Conservation (phyloP, 2,888 invertebrate genomes). For the Cheilosia vulpina region DNA sequence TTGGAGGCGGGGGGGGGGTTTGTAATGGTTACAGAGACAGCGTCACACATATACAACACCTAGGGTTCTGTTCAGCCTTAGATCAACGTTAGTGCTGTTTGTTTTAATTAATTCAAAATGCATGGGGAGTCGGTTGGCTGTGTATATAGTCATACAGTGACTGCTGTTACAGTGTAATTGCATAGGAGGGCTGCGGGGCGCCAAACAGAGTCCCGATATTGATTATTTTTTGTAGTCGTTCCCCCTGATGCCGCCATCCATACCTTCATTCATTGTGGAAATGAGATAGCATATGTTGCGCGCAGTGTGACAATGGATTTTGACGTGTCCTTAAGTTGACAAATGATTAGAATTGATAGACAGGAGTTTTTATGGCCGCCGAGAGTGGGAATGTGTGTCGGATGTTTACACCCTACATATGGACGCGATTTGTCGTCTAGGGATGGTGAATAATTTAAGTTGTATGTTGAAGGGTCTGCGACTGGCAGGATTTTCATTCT, state of each 20-base stretch:
- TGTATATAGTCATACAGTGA: slow-evolving; percentile 23
- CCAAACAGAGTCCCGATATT: slow-evolving; percentile 34
- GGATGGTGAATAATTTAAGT: slow-evolving; percentile 51
- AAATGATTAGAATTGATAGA: slow-evolving; percentile 69
- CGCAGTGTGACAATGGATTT: slow-evolving; percentile 62
- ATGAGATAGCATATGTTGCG: slow-evolving; percentile 54
- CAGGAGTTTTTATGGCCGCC: slow-evolving; percentile 51
- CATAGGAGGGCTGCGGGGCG: slow-evolving; percentile 44
- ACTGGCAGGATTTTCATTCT: slow-evolving; percentile 10
- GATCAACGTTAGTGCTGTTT: slow-evolving; percentile 71
- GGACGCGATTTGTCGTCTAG: slow-evolving; percentile 13
- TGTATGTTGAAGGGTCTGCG: slow-evolving; percentile 17
- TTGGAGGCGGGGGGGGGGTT: slow-evolving; percentile 22
- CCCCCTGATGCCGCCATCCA: not conserved
- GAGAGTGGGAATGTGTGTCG: slow-evolving; percentile 2
- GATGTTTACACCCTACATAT: not conserved
- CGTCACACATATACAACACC: slow-evolving; percentile 62
- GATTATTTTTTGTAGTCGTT: slow-evolving; percentile 35
- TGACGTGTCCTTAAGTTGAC: slow-evolving; percentile 72
- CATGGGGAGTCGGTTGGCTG: slow-evolving; percentile 60
- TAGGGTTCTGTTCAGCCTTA: slow-evolving; percentile 26
- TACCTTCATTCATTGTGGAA: slow-evolving; percentile 9
- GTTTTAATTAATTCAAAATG: slow-evolving; percentile 75
- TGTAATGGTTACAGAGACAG: slow-evolving; percentile 33
- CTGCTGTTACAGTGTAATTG: slow-evolving; percentile 58